Conservation (phyloP, 2,888 invertebrate genomes). For the Actias luna region DNA sequence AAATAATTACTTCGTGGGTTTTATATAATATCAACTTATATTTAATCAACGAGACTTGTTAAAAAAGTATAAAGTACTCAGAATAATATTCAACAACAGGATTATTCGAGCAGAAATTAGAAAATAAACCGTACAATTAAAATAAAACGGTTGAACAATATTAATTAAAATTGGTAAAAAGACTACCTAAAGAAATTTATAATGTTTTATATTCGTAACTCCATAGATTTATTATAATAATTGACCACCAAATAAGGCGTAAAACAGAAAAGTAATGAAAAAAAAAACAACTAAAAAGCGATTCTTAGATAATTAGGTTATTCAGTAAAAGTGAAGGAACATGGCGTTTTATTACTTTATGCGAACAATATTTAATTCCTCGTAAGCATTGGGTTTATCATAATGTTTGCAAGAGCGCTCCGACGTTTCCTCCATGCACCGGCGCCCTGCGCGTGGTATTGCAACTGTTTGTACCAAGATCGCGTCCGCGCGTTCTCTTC, state of each 20-base stretch:
- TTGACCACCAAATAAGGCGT: no score
- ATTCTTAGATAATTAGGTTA: neutral
- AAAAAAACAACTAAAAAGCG: neutral
- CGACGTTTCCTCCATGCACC: slow-evolving; percentile 96
- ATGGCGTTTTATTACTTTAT: neutral
- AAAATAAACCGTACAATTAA: slow-evolving; percentile 7
- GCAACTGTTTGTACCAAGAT: slow-evolving; percentile 94
- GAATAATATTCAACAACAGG: slow-evolving; percentile 9
- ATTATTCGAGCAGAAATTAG: slow-evolving; percentile 2
- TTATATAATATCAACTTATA: slow-evolving; percentile 18
- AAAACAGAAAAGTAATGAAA: neutral
- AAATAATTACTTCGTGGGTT: slow-evolving; percentile 13
- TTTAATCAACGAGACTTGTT: slow-evolving; percentile 20
- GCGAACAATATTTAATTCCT: slow-evolving; percentile 49
- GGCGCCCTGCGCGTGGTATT: slow-evolving; percentile 94
- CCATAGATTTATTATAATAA: no score
- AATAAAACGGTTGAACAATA: neutral
- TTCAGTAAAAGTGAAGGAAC: neutral
- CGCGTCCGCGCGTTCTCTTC: slow-evolving; percentile 93
- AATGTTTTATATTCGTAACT: neutral
- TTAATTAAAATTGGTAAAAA: neutral
- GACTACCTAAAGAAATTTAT: neutral
- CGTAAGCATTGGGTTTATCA: slow-evolving; percentile 93
- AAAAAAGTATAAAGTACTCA: slow-evolving; percentile 1
- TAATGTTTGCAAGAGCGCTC: slow-evolving; percentile 97